Base-by-base conservation (phyloP, 2,888 invertebrate species). In the Campoletis raptor region DNA sequence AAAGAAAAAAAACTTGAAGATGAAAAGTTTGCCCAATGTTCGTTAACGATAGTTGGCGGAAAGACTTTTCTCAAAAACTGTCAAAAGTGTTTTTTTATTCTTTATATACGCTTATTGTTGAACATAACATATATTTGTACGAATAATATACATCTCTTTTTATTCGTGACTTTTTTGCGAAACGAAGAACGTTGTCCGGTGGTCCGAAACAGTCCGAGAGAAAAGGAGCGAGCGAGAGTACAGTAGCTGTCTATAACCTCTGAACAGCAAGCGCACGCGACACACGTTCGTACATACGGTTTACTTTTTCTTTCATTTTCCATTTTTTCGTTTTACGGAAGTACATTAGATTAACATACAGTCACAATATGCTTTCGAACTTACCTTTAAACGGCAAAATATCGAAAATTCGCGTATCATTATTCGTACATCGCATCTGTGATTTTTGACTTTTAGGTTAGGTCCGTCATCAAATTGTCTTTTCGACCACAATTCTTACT, bases 171-270 rank as follows among this genome's bases (percentile, higher is more conserved):
- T 74, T 64, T 24, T 52, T 52, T 30, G 48, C 45, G n/a, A 18
- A 61, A 61, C 30, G 67, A 83, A 86, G 61, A 78, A 81, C 72
- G 84, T 85, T 85, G 84, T 85, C 88, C 80, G 83, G 77, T 79
- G 82, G 77, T 48, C 81, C 81, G 15, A 42, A 4, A 24, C 69
- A 0, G 61, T 61, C 15, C 30, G 30, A 15, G 30, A 61, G 61
- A 61, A 61, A 61, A 30, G 30, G 15, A 61, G 15, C 12, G 30
- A 61, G 30, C 61, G 45, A 69, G 24, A 45, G 81, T 76, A 83
- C 64, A 87, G 80, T 82, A 66, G 81, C 77, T 85, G 85, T 81
- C 79, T 86, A 87, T 89, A 89, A 89, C 89, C 89, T 88, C 30
- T 61, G 79, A 85, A 77, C 86, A 77, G 78, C 10, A 18, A 67